Evolutionary conservation across 2,113 vertebrate genomes (phyloP).

Genomic region (Colinus virginianus): DNA sequence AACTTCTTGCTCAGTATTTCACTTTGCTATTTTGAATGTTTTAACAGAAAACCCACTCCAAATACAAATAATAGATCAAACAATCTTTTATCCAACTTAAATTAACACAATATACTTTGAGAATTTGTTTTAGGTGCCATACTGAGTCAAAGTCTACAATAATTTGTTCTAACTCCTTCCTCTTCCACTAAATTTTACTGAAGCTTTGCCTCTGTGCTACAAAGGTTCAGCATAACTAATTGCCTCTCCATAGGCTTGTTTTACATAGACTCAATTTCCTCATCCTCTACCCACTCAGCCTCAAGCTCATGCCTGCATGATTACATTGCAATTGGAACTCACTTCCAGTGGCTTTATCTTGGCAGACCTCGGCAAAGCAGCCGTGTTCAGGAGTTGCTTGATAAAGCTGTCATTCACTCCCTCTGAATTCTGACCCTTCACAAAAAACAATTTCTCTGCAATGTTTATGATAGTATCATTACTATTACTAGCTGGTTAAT

Average conservation of each 20-base stretch:
- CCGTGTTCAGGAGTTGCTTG: not conserved
- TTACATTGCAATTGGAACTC: not conserved
- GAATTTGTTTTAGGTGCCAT: not conserved
- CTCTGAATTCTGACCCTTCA: not conserved
- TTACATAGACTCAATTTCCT: not conserved
- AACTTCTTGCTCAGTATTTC: not conserved
- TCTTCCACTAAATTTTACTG: not conserved
- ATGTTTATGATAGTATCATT: not conserved
- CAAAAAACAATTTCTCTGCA: not conserved
- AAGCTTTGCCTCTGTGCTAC: not conserved
- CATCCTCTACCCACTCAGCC: not conserved
- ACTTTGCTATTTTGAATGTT: not conserved
- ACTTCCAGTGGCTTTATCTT: constrained; percentile 10
- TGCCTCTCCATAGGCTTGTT: not conserved
- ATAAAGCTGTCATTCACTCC: constrained; percentile 46
- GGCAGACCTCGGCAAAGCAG: not conserved
- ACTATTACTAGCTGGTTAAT: not conserved
- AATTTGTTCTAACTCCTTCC: not conserved
- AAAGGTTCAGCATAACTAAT: not conserved
- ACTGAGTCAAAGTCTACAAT: not conserved
- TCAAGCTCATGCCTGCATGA: not conserved
- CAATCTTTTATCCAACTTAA: not conserved
- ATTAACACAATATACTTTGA: not conserved
- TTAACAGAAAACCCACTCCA: not conserved
- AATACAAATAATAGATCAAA: not conserved